Conservation (phyloP, 2,113 vertebrate genomes). For the Callocephalon fimbriatum region DNA sequence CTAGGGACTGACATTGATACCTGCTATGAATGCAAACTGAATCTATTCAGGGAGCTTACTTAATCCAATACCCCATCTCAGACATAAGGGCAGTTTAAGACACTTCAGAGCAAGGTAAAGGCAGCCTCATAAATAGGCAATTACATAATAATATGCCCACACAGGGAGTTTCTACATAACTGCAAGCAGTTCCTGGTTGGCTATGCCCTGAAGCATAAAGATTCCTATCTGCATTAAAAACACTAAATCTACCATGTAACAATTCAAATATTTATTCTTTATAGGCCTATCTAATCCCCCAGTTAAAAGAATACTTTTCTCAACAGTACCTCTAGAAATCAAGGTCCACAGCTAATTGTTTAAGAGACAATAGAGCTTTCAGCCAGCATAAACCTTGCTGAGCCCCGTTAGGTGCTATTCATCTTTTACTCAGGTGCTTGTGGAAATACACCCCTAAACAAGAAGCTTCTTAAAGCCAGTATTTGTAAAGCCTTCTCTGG, state of each 20-base stretch:
- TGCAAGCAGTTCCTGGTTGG: not conserved
- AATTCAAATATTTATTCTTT: not conserved
- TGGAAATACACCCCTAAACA: rapidly evolving
- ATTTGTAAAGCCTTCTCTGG: not conserved
- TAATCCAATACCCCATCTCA: not conserved
- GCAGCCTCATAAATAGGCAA: not conserved
- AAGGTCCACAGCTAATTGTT: not conserved
- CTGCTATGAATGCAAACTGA: rapidly evolving
- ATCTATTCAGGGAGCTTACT: rapidly evolving
- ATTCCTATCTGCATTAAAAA: not conserved
- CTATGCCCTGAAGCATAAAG: not conserved
- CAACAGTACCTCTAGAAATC: not conserved
- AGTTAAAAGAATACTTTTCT: not conserved
- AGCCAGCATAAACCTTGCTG: not conserved
- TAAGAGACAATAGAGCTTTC: not conserved
- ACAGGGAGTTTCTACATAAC: not conserved
- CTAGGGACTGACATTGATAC: no score
- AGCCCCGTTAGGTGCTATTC: not conserved
- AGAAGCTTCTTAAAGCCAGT: not conserved
- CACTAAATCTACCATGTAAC: not conserved
- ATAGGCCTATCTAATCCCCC: not conserved
- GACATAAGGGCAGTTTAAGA: not conserved
- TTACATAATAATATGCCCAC: not conserved
- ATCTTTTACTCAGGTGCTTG: not conserved
- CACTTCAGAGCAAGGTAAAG: not conserved